Base-by-base conservation (phyloP, 2,113 vertebrate genomes). In the Panurus biarmicus region DNA sequence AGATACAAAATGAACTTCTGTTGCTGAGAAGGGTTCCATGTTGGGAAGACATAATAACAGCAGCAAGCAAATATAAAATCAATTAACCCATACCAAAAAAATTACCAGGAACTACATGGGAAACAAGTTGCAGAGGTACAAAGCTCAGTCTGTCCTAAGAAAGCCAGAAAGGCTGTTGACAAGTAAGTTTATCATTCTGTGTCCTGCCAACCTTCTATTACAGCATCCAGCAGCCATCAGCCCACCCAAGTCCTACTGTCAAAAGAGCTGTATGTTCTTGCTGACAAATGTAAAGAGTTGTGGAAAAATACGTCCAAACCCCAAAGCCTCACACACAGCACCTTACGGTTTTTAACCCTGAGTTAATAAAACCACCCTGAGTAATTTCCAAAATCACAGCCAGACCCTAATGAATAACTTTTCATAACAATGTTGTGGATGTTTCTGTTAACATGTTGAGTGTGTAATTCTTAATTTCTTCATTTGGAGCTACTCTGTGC, bases 191-290 rank as follows among this genome's bases (percentile, higher is more conserved):
- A 86, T 96, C 94, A 95, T 92, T 72, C 81, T 80, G 60, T 60
- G 72, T 80, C 64, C 72, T 24, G 67, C 90, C 94, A 96, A n/a
- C 94, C 79, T 93, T 79, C 64, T 91, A 40, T 95, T 92, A 93
- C 88, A 88, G 67, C 72, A 95, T 96, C 67, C 94, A 96, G 76
- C 72, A 88, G 85, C 94, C 88, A 74, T 86, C 60, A 58, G 94
- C 88, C 95, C 96, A 96, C 94, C 95, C 96, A 96, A 83, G 88
- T 77, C 90, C 85, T 79, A 79, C 95, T 73, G 88, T 92, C 90
- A 93, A 86, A 94, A 71, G 85, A 93, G 79, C 83, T 95, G 71
- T 73, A 95, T 94, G 88, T 93, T 94, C 82, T 80, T 8, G 0
- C 56, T 93, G 85, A 86, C 64, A 86, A 86, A 94, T 66, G 31